These are phyloP conservation scores for Siniperca chuatsi DNA, from an alignment of 2,113 vertebrate genomes.

Conservation along the genomic window DNA sequence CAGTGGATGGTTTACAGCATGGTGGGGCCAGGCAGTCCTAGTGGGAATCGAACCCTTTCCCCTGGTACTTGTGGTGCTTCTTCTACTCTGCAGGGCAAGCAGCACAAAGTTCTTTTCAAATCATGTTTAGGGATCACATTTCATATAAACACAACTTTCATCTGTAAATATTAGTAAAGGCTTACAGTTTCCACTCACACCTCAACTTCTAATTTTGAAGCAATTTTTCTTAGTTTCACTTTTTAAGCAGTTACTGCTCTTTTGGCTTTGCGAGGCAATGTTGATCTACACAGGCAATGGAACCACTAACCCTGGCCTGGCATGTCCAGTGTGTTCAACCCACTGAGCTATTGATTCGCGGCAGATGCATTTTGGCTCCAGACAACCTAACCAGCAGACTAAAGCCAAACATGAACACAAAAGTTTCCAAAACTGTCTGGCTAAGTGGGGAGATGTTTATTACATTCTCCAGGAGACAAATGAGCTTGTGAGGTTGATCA, in stretches of 20 bases:
- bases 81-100: not conserved
- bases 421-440: constrained; percentile 53
- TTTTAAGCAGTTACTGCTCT: not conserved
- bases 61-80: not conserved
- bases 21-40: not conserved
- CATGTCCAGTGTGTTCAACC: constrained; percentile 1
- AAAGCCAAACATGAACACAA: constrained; percentile 43
- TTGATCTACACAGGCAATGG: not conserved
- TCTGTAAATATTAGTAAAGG: not conserved
- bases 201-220: not conserved
- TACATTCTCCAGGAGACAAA: constrained; percentile 40
- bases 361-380: constrained; percentile 52
- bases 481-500: constrained; percentile 2
- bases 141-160: not conserved
- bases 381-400: constrained; percentile 24
- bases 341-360: constrained; percentile 43
- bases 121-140: constrained; percentile 7
- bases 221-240: not conserved
- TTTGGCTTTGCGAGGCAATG: not conserved
- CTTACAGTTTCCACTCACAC: not conserved
- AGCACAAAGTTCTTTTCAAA: not conserved
- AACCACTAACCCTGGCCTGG: constrained; percentile 10
- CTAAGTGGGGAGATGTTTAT: constrained; percentile 10
- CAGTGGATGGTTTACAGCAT: not conserved
- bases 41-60: not conserved